Base-by-base conservation (phyloP, 64 coral and sea anemone genomes). In the Montipora efflorescens region DNA sequence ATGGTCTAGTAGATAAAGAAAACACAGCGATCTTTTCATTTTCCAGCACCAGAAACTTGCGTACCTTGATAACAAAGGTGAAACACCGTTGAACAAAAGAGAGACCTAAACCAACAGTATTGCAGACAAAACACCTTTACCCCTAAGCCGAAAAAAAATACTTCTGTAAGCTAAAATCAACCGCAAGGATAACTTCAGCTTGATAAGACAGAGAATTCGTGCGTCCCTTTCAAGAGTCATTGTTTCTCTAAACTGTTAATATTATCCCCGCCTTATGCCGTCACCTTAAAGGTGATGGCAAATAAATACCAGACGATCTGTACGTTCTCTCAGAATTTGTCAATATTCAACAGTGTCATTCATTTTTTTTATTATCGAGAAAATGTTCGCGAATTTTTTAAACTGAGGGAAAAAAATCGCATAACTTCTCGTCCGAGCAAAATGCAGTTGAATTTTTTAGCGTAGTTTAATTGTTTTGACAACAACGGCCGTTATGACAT, bases 231-330 rank as follows among this genome's bases (percentile, higher is more conserved):
- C 82, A 72, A 86, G 82, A 21, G 82, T 28, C 8, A 86, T 86
- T 86, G 82, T 86, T 86, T 10, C 81, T 84, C 1, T 48, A 19
- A 86, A 68, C 82, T 86, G 82, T 86, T 59, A 86, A 72, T 70
- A 71, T 86, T 86, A 72, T 70, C 82, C 19, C 82, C 82, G 82
- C 82, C 82, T 50, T 49, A 18, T 48, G 21, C 81, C 81, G 82
- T 44, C 67, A 79, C 19, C 59, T 83, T 5, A 23, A 23, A 21
- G 18, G 67, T 19, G 11, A 19, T 53, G 55, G 46, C 80, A 90
- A 89, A 94, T 72, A 89, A 20, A 90, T 45, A 70, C 3, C 46
- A 18, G 7, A 58, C 8, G 22, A 51, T 46, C 47, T 66, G 47
- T 36, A 36, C 36, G 22, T 76, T 94, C 67, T 71, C 15, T 43